Percentiles rank a stretch among this genome's conserved stretches.
These are phyloP conservation scores for Tiliqua scincoides DNA, from an alignment of 2,113 vertebrate species.

Conservation along the genomic window DNA sequence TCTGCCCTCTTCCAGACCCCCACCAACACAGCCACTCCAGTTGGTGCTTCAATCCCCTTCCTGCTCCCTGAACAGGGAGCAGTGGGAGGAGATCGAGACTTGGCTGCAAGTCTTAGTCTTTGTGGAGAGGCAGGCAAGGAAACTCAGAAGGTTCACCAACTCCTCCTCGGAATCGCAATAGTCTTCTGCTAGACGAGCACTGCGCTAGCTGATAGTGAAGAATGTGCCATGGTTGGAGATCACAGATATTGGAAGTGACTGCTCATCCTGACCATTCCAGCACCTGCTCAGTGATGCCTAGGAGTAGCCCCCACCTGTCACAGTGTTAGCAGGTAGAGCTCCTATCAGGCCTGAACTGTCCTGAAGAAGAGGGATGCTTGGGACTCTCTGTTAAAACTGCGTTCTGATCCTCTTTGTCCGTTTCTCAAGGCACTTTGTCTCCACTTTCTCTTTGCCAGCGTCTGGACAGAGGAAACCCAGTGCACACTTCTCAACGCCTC, in stretches of 20 bases:
- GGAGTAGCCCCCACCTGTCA: neutral
- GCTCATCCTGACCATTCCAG: neutral
- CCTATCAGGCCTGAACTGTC: neutral
- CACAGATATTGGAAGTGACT: neutral
- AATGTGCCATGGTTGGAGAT: neutral
- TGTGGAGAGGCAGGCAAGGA: no score
- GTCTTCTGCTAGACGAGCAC: no score
- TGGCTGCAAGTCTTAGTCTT: no score
- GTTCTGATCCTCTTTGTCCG: neutral
- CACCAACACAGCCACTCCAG: no score
- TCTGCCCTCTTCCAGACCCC: no score
- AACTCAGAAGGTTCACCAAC: no score
- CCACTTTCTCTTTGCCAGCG: conserved; percentile 69
- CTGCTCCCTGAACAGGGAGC: no score
- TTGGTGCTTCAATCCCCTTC: no score
- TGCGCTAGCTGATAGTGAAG: neutral
- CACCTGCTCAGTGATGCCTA: neutral
- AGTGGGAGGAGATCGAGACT: no score
- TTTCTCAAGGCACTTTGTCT: neutral
- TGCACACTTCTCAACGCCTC: conserved; percentile 88
- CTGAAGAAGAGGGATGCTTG: neutral
- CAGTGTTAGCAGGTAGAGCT: neutral
- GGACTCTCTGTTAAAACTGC: neutral
- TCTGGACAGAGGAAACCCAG: conserved; percentile 89
- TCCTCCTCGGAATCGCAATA: no score